These are phyloP conservation scores for Chaenocephalus aceratus DNA, from an alignment of 2,113 vertebrate genomes.

Conservation along the genomic window DNA sequence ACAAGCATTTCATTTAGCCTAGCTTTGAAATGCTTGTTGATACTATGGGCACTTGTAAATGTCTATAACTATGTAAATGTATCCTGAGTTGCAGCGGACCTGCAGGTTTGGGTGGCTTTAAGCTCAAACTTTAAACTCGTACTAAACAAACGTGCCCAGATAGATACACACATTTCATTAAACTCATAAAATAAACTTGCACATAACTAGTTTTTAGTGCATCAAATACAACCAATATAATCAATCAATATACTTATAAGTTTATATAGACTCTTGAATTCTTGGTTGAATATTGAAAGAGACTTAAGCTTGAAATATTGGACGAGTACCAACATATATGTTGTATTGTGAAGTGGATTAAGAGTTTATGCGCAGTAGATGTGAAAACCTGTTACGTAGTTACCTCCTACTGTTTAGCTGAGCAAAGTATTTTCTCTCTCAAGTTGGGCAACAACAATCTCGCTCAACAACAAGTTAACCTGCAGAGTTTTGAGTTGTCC, in stretches of 20 bases:
- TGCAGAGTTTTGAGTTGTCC: slow-evolving; percentile 1
- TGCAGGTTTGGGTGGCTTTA: no score
- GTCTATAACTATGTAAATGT: no score
- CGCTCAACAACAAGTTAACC: neutral
- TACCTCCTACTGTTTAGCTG: slow-evolving; percentile 1
- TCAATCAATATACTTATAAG: neutral
- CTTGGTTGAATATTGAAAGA: neutral
- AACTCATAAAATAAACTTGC: no score
- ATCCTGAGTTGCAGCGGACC: no score
- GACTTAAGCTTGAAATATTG: neutral
- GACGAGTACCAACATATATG: neutral
- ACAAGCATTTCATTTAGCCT: no score
- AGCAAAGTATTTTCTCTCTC: neutral
- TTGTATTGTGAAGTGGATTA: neutral
- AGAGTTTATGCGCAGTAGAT: neutral
- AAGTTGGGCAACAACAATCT: neutral
- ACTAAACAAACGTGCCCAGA: no score
- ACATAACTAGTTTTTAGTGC: no score
- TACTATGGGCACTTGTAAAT: no score
- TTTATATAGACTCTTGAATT: neutral
- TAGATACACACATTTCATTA: no score
- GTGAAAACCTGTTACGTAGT: neutral
- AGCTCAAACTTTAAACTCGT: no score
- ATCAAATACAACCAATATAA: neutral
- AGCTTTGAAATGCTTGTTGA: no score